Conservation (phyloP, 2,113 vertebrate species). For the Cavia aperea region DNA sequence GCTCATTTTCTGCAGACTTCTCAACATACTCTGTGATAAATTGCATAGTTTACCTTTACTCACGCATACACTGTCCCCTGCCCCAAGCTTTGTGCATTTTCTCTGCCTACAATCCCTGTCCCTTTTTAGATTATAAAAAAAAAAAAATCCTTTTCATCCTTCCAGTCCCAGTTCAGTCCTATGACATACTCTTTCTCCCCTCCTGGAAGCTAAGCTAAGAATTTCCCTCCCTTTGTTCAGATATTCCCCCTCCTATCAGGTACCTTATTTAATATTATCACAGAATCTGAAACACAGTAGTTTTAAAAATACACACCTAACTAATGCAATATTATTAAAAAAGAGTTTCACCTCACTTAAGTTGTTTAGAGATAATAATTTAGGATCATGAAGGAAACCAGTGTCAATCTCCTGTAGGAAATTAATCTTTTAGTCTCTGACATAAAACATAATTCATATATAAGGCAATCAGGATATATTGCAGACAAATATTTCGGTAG, state of each 20-base stretch:
- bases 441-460: conserved; percentile 21
- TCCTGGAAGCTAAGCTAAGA: not conserved
- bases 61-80: not conserved
- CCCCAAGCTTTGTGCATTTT: not conserved
- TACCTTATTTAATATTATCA: not conserved
- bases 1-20: not conserved
- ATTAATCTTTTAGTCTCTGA: not conserved
- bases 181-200: not conserved
- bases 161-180: not conserved
- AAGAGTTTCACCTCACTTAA: not conserved
- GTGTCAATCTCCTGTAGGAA: not conserved
- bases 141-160: not conserved
- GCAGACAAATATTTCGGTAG: not conserved
- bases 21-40: not conserved
- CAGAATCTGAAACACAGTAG: not conserved
- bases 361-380: not conserved
- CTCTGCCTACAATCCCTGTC: not conserved
- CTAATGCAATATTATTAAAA: not conserved
- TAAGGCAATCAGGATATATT: not conserved
- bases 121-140: not conserved
- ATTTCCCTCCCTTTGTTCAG: not conserved
- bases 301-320: not conserved
- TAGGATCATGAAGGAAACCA: not conserved
- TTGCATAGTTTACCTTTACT: not conserved
- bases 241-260: not conserved